Evolutionary conservation across 2,113 vertebrate species (phyloP).

Genomic region (Syngnathoides biaculeatus): DNA sequence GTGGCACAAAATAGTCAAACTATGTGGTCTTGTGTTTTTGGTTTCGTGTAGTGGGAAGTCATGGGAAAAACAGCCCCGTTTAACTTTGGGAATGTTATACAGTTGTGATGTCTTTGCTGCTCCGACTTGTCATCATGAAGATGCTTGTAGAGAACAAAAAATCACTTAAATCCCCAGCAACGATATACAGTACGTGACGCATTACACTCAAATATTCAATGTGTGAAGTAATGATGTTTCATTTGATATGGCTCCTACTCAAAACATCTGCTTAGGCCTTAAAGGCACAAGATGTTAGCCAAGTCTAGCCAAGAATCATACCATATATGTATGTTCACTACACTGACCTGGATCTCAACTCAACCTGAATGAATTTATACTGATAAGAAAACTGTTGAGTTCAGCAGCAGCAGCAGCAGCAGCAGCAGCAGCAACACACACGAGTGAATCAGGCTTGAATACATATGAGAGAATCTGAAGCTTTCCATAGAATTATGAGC

Average conservation of each 20-base stretch:
- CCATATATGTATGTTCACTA: constrained; percentile 32
- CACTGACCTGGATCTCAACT: constrained; percentile 10
- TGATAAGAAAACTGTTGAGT: constrained; percentile 11
- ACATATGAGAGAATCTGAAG: neutral
- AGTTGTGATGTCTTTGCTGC: neutral
- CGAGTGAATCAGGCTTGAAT: neutral
- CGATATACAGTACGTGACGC: neutral
- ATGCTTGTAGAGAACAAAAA: neutral
- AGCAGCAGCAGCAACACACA: too few relatives aligned
- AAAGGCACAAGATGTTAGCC: constrained; percentile 15
- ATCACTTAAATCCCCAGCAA: neutral
- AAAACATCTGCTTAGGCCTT: constrained; percentile 22
- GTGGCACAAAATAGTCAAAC: too few relatives aligned
- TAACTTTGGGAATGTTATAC: constrained; percentile 13
- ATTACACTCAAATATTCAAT: constrained; percentile 4
- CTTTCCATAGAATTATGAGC: neutral
- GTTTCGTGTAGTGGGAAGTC: constrained; percentile 14
- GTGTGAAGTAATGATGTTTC: constrained; percentile 3
- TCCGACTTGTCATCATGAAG: constrained; percentile 3
- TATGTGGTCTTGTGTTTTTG: neutral
- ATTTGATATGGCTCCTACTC: constrained; percentile 8
- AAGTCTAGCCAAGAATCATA: constrained; percentile 17
- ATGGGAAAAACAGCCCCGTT: constrained; percentile 27
- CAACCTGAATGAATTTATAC: constrained; percentile 12
- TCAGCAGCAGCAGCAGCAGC: too few relatives aligned